phyloP scores from a whole-genome alignment of 2,888 invertebrate species.

The Tricholauxania praeusta region DNA sequence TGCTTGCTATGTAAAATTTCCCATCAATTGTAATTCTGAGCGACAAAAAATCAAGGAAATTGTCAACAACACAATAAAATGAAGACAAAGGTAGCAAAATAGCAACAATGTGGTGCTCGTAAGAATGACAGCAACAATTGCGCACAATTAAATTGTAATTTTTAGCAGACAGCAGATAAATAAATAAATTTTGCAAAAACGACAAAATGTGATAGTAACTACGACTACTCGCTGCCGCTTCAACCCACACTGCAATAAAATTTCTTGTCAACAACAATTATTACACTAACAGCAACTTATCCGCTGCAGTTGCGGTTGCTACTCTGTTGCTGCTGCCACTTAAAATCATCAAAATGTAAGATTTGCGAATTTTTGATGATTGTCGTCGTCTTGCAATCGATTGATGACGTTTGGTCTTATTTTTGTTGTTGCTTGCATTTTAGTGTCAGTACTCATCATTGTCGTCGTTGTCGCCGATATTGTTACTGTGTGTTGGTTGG shows the following conservation, averaged over 20 bases:
- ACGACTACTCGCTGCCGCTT: background rate
- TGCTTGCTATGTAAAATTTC: background rate
- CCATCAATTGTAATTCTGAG: background rate
- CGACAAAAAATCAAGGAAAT: background rate
- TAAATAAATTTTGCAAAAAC: background rate
- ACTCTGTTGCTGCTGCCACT: background rate
- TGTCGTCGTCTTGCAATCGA: constrained; percentile 4
- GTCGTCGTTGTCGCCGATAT: background rate
- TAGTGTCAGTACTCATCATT: background rate
- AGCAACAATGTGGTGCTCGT: background rate
- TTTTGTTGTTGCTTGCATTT: background rate
- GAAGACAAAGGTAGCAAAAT: background rate
- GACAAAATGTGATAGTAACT: background rate
- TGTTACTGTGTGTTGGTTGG: no score
- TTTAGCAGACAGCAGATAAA: background rate
- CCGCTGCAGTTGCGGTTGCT: background rate
- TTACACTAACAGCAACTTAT: background rate
- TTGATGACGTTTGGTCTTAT: constrained; percentile 5
- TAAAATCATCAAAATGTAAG: no score
- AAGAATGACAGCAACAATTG: constrained; percentile 21
- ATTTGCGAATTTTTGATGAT: background rate
- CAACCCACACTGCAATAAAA: background rate
- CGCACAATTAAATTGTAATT: constrained; percentile 1
- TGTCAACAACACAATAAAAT: background rate
- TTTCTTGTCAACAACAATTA: constrained; percentile 7